Evolutionary conservation across 2,888 invertebrate genomes (phyloP), one percentile per base, ranked within the genome.

Genomic region (Neuroscelio doddi): DNA sequence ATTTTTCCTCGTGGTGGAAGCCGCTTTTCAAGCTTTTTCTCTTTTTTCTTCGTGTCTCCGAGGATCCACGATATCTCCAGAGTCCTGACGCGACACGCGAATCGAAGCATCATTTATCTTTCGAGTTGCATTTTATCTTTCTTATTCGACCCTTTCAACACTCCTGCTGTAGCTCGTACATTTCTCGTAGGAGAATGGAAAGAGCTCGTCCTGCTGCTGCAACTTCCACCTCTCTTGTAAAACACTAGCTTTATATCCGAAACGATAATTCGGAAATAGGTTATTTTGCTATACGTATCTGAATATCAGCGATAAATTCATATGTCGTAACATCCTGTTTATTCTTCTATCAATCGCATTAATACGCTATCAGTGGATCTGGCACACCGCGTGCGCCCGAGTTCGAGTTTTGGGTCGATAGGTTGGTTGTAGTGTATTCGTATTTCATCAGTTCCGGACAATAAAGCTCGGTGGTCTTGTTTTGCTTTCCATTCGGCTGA

Each of bases 371-470:
- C 30, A 3, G 1, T 16, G 16, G 17, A 1, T 38, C 36, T 53
- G 55, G 47, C 64, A 63, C 73, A 72, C 65, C 51, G 17, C 36
- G 14, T 50, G 41, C 58, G 61, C 46, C 42, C 46, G 16, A 62
- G 61, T 45, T 50, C 61, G 68, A 65, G 65, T 71, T 72, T 70
- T 67, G 63, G 58, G 44, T 47, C 42, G 63, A 27, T 63, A 41
- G 47, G 46, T 59, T 58, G 65, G 52, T 53, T 27, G 50, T 27
- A 50, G 47, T 69, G 70, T 70, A 70, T 73, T 73, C 75, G 74
- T 78, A 78, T 78, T 79, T 79, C 75, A 77, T 79, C 74, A 74
- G 76, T 80, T 80, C 77, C 80, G 77, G 77, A 74, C 77, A 80
- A 80, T 80, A 80, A 80, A 80, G 74, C 73, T 74, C 70, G 71